Evolutionary conservation across 2,113 vertebrate genomes (phyloP).

Genomic region (Aegypius monachus): DNA sequence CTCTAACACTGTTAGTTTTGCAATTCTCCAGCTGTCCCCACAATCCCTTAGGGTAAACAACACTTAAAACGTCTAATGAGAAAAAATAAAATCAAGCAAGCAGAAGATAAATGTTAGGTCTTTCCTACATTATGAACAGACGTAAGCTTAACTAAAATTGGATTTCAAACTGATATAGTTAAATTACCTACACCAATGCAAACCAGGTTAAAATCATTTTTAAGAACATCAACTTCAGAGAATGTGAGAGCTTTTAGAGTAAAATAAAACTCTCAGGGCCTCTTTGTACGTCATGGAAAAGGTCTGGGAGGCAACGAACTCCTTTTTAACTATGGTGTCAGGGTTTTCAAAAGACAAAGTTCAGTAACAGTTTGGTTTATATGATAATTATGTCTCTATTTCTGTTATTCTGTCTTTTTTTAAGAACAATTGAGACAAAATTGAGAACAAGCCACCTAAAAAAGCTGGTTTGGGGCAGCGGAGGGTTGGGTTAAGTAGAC

Average conservation of each 20-base stretch:
- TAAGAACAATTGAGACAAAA: neutral
- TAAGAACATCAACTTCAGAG: neutral
- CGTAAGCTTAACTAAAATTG: neutral
- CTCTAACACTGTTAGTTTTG: neutral
- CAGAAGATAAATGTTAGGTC: neutral
- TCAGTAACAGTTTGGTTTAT: neutral
- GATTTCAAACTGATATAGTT: neutral
- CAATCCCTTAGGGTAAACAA: neutral
- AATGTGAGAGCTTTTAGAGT: neutral
- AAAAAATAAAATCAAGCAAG: neutral
- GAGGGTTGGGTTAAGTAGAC: neutral
- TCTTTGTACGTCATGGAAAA: neutral
- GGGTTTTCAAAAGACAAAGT: neutral
- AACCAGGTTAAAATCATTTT: neutral
- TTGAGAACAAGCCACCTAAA: neutral
- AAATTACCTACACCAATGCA: neutral
- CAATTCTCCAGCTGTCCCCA: neutral
- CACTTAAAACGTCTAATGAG: neutral
- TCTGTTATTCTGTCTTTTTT: no score
- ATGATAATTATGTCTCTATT: no score
- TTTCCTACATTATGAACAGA: neutral
- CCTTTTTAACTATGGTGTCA: neutral
- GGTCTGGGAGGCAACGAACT: neutral
- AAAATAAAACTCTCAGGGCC: neutral
- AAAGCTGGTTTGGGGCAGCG: fast-evolving